Evolutionary conservation across 2,113 vertebrate species (phyloP), one percentile per base, ranked within the genome.

Genomic region (Symphodus melops): DNA sequence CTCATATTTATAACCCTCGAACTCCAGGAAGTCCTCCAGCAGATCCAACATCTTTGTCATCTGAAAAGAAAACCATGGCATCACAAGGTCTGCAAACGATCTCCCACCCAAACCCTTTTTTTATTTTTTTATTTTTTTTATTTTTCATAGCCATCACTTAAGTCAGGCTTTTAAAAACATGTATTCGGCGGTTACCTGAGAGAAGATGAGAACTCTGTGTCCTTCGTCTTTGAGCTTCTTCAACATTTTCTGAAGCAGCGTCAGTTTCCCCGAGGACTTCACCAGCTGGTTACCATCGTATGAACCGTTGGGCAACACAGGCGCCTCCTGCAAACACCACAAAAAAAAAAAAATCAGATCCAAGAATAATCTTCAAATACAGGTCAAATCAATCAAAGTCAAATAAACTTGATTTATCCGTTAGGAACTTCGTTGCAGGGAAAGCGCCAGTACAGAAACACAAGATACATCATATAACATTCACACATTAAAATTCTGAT

Each of bases 41-140:
- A 99, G 91, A 89, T 99, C 98, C 93, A 99, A 84, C 98, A 99
- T 99, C 94, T 99, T 99, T 0, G 98, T 99, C 98, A 99, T 99
- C 98, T 97, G 82, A 72, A 0, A 0, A 51, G 28, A 39, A 11
- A 39, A 14, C 4, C 39, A 39, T 8, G 5, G 11, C 19, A 54
- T 49, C 20, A 20, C 0, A 61, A 8, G 6, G 0, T 59, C 44
- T 56, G 46, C 39, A 11, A 14, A 1, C 42, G n/a, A 58, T 53
- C 36, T 21, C 21, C 7, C 46, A 33, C 44, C 28, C 16, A n/a
- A n/a, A n/a, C n/a, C n/a, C n/a, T n/a, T n/a, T n/a, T n/a, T n/a
- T n/a, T n/a, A n/a, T n/a, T n/a, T n/a, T n/a, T n/a, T n/a, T n/a
- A n/a, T n/a, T n/a, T n/a, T n/a, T n/a, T n/a, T n/a, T n/a, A n/a